These are phyloP conservation scores for Tortricodes alternella DNA, from an alignment of 2,888 invertebrate genomes.

Conservation along the genomic window DNA sequence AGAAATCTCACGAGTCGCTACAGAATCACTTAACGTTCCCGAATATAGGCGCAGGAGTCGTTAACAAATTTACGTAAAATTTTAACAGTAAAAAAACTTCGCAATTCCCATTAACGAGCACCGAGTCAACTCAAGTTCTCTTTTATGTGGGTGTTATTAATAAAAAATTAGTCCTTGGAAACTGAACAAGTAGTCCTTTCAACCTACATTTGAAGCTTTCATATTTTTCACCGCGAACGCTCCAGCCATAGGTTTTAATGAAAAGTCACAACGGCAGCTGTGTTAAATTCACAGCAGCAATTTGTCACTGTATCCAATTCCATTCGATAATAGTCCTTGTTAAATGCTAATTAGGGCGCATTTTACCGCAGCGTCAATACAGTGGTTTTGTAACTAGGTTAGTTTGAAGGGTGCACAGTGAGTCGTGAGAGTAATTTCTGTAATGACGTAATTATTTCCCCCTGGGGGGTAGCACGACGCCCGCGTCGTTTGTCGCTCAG, in stretches of 20 bases:
- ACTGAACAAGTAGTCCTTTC: slow-evolving; percentile 15
- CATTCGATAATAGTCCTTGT: slow-evolving; percentile 42
- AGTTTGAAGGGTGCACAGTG: slow-evolving; percentile 48
- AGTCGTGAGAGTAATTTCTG: slow-evolving; percentile 54
- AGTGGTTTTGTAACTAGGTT: slow-evolving; percentile 50
- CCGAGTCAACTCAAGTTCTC: slow-evolving; percentile 15
- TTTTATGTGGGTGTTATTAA: slow-evolving; percentile 26
- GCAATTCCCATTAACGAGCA: slow-evolving; percentile 27
- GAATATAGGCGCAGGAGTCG: too few relatives aligned
- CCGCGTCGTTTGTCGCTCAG: too few relatives aligned
- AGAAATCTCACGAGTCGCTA: too few relatives aligned
- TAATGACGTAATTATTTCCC: slow-evolving; percentile 66
- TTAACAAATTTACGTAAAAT: slow-evolving; percentile 14
- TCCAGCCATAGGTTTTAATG: slow-evolving; percentile 39
- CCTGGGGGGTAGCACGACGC: too few relatives aligned
- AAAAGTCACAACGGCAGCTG: slow-evolving; percentile 49
- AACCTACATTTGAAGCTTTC: slow-evolving; percentile 5
- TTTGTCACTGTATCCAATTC: slow-evolving; percentile 38
- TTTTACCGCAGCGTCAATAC: slow-evolving; percentile 35
- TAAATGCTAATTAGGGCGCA: slow-evolving; percentile 33
- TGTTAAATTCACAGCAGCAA: slow-evolving; percentile 51
- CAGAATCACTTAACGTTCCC: too few relatives aligned
- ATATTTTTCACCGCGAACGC: slow-evolving; percentile 9
- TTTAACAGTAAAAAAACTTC: slow-evolving; percentile 21
- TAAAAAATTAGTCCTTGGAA: slow-evolving; percentile 26